Base-by-base conservation (phyloP, 2,888 invertebrate species). In the Dorcus parallelipipedus region DNA sequence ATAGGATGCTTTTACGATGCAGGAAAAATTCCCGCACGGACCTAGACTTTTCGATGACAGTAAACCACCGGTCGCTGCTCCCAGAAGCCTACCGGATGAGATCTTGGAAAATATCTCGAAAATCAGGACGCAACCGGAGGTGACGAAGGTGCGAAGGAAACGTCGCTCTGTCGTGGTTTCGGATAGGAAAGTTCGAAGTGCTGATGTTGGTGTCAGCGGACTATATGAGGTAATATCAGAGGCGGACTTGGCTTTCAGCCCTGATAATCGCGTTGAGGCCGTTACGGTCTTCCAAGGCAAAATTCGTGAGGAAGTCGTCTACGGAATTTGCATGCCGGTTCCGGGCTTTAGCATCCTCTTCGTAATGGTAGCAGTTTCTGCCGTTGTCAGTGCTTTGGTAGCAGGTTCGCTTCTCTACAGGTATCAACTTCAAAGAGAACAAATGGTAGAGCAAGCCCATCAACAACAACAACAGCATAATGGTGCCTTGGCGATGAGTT, bases 291-390 rank as follows among this genome's bases (percentile, higher is more conserved):
- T 93, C 77, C 92, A 93, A 77, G 93, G 93, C 52, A 84, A 91
- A 72, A 93, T 93, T 71, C 84, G 89, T 49, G 93, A 94, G 75
- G 94, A 94, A 79, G 91, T 92, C 0, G 92, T 95, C 6, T 95
- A 95, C 75, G 94, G 94, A 38, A 92, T 95, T 52, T 95, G 94
- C 71, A 87, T 95, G 83, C 94, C 94, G 0, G 90, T 93, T 23
- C 89, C 93, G 0, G 91, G 93, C 26, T 95, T 95, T 76, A 93
- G 93, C 67, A 88, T 93, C 3, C 83, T 95, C 10, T 95, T 95
- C 78, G 91, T 94, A 52, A 84, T 93, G 9, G 91, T 93, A 0
- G 91, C 93, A 0, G 87, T 93, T 8, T 91, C 93, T 0, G 93
- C 94, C 0, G 91, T 94, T 1, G 89, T 93, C 2, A 92, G 94